Conservation (phyloP, 2,888 invertebrate genomes). For the Cryptus viduatorius region DNA sequence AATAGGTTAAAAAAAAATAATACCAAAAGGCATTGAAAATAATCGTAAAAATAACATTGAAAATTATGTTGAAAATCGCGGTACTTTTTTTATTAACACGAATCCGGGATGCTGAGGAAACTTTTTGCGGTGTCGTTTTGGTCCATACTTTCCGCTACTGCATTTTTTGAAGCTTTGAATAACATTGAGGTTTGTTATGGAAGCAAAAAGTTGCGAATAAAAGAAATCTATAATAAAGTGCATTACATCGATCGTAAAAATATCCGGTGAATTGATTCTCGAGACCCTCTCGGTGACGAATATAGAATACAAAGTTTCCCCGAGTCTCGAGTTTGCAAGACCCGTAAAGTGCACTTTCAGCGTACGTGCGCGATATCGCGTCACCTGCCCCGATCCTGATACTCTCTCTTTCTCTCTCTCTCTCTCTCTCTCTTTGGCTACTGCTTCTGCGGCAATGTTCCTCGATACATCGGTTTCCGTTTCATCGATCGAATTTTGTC, state of each 20-base stretch:
- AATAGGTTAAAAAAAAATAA: background rate
- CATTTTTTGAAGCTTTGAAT: too few relatives aligned
- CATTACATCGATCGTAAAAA: constrained; percentile 20
- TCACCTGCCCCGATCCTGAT: constrained; percentile 38
- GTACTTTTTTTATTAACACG: background rate
- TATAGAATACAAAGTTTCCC: constrained; percentile 50
- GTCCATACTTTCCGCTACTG: background rate
- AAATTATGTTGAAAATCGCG: background rate
- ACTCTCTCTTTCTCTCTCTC: constrained; percentile 8
- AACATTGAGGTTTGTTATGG: background rate
- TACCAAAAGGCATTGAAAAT: background rate
- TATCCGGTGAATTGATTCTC: constrained; percentile 31
- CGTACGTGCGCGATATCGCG: constrained; percentile 41
- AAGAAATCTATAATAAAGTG: background rate
- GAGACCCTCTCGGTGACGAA: constrained; percentile 18
- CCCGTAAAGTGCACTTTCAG: constrained; percentile 62
- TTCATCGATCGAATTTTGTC: constrained; percentile 63
- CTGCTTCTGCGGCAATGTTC: constrained; percentile 31
- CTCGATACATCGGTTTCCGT: constrained; percentile 63
- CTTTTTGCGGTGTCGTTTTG: background rate
- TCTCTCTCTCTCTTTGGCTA: constrained; percentile 21
- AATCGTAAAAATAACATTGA: background rate
- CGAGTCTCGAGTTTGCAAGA: constrained; percentile 57
- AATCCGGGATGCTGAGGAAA: background rate
- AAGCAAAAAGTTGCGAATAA: background rate